Percentiles rank a stretch among this genome's conserved stretches.
Evolutionary conservation across 2,888 invertebrate genomes (phyloP).

Genomic region (Oscheius myriophilus): DNA sequence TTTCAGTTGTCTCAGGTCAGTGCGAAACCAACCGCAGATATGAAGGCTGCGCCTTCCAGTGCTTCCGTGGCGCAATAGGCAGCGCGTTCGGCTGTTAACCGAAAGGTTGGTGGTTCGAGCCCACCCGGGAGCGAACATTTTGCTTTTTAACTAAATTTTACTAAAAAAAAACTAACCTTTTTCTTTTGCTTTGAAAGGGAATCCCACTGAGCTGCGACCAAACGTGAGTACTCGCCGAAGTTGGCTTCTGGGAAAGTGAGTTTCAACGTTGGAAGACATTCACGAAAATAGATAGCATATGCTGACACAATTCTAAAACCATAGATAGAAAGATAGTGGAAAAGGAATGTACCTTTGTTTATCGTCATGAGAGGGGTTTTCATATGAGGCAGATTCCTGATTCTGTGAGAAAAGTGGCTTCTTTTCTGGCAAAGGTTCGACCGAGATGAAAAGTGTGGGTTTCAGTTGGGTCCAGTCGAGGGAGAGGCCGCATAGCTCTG

Average conservation of each 20-base stretch:
- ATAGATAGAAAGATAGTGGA: neutral
- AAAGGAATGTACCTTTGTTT: conserved; percentile 8
- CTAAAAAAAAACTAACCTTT: neutral
- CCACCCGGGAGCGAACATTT: conserved; percentile 62
- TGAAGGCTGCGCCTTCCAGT: neutral
- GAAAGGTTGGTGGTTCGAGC: conserved; percentile 69
- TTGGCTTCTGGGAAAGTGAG: neutral
- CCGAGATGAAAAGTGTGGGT: conserved; percentile 8
- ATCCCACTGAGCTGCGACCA: conserved; percentile 20
- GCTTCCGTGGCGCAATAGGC: conserved; percentile 60
- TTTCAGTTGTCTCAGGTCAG: no score
- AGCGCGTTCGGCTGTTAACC: conserved; percentile 70
- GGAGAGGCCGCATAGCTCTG: conserved; percentile 22
- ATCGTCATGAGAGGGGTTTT: neutral
- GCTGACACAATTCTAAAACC: conserved; percentile 11
- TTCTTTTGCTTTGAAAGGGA: conserved; percentile 11
- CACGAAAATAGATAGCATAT: conserved; percentile 17
- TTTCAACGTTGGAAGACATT: conserved; percentile 13
- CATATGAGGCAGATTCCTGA: neutral
- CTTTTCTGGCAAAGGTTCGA: no score
- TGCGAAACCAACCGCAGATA: no score
- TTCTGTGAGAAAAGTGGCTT: no score
- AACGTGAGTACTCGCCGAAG: conserved; percentile 19
- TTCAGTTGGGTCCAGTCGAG: conserved; percentile 19
- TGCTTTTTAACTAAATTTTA: neutral